phyloP scores from a whole-genome alignment of 2,888 invertebrate genomes.

The Lordiphosa fenestrarum region DNA sequence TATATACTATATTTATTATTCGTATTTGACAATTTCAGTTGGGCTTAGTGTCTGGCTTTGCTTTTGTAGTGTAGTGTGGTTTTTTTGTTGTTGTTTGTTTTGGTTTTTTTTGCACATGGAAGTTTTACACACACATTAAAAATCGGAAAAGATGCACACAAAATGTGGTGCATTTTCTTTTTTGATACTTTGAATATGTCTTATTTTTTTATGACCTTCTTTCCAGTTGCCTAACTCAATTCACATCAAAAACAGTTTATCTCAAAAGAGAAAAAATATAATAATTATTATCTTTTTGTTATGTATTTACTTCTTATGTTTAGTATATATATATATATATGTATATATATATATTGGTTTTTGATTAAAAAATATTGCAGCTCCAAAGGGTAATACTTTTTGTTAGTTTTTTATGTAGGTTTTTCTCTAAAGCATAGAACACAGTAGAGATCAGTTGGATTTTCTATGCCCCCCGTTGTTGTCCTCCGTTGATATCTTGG shows the following conservation, averaged over 20 bases:
- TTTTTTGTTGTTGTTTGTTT: conserved; percentile 19
- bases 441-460: conserved; percentile 75
- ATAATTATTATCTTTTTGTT: conserved; percentile 61
- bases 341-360: conserved; percentile 27
- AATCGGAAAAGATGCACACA: conserved; percentile 58
- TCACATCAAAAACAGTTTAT: conserved; percentile 66
- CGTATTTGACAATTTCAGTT: conserved; percentile 73
- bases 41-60: conserved; percentile 69
- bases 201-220: conserved; percentile 30
- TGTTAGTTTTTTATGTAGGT: conserved; percentile 30
- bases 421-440: conserved; percentile 62
- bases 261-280: conserved; percentile 78
- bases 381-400: conserved; percentile 71
- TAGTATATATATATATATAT: conserved; percentile 8
- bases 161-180: conserved; percentile 46
- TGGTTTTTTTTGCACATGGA: conserved; percentile 60
- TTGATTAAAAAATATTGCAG: conserved; percentile 75
- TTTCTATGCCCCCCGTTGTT: conserved; percentile 9
- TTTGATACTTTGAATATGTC: conserved; percentile 68
- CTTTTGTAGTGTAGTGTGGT: conserved; percentile 60
- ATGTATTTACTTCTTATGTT: conserved; percentile 22
- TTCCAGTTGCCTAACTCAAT: conserved; percentile 59
- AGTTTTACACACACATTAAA: conserved; percentile 70
- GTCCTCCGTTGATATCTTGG: conserved; percentile 19
- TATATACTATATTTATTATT: conserved; percentile 46